phyloP scores from a whole-genome alignment of 2,113 vertebrate species.

The Anolis carolinensis region DNA sequence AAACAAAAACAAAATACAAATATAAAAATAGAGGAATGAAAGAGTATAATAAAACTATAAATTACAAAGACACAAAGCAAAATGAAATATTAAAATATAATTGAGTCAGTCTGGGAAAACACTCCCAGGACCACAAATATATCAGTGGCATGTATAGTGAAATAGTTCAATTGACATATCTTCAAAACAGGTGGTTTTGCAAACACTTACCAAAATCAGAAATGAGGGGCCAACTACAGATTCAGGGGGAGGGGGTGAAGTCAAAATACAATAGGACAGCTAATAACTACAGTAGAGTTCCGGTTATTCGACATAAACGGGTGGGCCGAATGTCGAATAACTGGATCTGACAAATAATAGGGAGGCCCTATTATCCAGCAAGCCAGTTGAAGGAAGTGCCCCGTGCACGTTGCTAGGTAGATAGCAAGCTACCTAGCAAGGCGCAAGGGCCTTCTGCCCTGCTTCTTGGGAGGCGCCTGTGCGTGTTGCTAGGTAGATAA shows the following conservation, averaged over 20 bases:
- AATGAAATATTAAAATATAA: neutral
- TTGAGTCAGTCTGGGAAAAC: neutral
- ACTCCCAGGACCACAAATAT: neutral
- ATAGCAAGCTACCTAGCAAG: too few species aligned
- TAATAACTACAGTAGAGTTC: too few species aligned
- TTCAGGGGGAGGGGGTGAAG: neutral
- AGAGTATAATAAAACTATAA: neutral
- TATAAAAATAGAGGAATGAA: neutral
- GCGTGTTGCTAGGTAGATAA: too few species aligned
- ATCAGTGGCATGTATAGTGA: neutral
- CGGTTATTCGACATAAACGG: too few species aligned
- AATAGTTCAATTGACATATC: neutral
- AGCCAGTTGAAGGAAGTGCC: too few species aligned
- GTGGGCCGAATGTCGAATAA: too few species aligned
- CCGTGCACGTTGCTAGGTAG: too few species aligned
- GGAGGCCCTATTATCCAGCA: too few species aligned
- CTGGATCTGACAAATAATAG: too few species aligned
- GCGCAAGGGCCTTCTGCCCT: too few species aligned
- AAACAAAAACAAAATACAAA: neutral
- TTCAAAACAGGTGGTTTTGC: neutral
- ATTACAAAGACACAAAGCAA: neutral
- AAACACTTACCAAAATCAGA: neutral
- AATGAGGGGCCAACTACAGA: neutral
- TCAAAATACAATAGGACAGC: neutral
- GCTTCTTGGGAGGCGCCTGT: too few species aligned